Conservation (phyloP, 2,113 vertebrate genomes). For the Syrmaticus mikado region DNA sequence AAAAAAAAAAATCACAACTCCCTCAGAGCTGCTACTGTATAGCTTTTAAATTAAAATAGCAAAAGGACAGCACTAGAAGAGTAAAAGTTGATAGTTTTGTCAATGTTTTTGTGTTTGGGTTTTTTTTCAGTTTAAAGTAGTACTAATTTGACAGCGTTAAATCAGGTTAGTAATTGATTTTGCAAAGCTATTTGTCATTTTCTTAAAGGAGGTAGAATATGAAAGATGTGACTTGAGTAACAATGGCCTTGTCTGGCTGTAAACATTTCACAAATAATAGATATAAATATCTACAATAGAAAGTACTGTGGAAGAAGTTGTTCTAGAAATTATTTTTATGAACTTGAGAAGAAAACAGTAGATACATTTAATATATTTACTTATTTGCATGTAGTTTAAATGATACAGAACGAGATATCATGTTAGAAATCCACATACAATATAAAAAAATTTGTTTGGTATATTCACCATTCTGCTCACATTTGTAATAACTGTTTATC, state of each 20-base stretch:
- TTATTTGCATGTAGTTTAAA: constrained; percentile 74
- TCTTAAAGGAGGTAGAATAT: constrained; percentile 77
- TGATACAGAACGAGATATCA: constrained; percentile 75
- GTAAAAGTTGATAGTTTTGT: neutral
- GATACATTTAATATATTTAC: constrained; percentile 80
- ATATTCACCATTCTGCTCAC: constrained; percentile 73
- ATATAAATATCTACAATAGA: constrained; percentile 67
- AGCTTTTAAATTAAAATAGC: constrained; percentile 42
- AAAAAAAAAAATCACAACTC: neutral
- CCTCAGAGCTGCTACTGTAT: neutral
- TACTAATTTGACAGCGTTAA: neutral
- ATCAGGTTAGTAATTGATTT: neutral
- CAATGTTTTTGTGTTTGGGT: neutral
- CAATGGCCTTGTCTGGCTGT: constrained; percentile 71
- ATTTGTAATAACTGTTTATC: constrained; percentile 72
- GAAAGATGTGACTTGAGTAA: constrained; percentile 62
- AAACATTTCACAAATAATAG: constrained; percentile 76
- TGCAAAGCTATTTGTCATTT: constrained; percentile 25
- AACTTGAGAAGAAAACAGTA: constrained; percentile 73
- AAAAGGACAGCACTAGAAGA: neutral
- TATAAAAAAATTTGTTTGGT: constrained; percentile 76
- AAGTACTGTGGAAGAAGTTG: constrained; percentile 59
- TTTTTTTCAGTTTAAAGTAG: neutral
- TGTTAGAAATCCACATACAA: constrained; percentile 77
- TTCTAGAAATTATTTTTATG: constrained; percentile 42